Evolutionary conservation across 2,888 invertebrate species (phyloP), one percentile per base, ranked within the genome.

Genomic region (Mactromeris polynyma): DNA sequence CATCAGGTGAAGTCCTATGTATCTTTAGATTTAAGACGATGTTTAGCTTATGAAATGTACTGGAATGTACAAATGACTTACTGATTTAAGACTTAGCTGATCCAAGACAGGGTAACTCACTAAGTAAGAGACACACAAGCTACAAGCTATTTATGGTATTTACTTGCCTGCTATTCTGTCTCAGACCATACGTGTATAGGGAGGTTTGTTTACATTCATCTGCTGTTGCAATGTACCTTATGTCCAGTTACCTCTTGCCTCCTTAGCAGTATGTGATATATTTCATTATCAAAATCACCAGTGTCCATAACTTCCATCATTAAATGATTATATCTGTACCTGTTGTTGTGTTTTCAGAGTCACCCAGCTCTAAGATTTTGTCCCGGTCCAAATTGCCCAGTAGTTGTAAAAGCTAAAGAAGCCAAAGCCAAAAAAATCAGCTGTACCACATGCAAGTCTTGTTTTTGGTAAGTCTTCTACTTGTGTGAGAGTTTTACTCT

Each of bases 341-440:
- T 42, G 11, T 17, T 64, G 26, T 64, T 64, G 0, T 64, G 26
- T 64, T 93, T 91, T 40, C 94, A 97, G 97, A 96, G 96, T 89
- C 96, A 96, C 89, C 96, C 96, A 40, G 94, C 96, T 90, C 93
- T 96, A 42, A 86, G 96, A 36, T 96, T 96, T 87, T 96, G 96
- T 97, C 99, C 99, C 73, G 99, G 99, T 64, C 98, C 99, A 88
- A 99, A 99, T 97, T 99, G 99, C 97, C 98, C 98, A 97, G 97
- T 98, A 69, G 98, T 99, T 93, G 96, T 97, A 51, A 98, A 98
- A 95, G 98, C 99, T 80, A 98, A 98, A 96, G 98, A 98, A 95
- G 97, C 97, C 80, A 98, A 98, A 96, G 98, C 98, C 19, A 98
- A 99, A 97, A 98, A 99, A 94, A 98, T 98, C 33, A 98, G 98